Evolutionary conservation across 2,797 vertebrate genomes (phyloP), one percentile per base, ranked within the genome.

Genomic region (Parotocinclus haroldoi): DNA sequence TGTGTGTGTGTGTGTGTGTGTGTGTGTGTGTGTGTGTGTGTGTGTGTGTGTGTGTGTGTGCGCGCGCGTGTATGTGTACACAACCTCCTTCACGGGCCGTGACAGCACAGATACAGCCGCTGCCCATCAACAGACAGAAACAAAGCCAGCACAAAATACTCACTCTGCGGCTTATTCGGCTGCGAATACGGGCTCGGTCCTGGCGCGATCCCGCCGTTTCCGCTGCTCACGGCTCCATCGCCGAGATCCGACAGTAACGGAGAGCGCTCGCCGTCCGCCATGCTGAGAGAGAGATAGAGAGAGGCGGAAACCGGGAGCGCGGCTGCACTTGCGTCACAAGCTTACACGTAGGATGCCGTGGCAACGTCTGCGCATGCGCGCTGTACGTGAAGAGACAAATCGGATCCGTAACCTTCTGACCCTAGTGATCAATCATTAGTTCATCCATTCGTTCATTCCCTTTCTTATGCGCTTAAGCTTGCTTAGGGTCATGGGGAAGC

Each of bases 191-290:
- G 87, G 74, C 87, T 88, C 4, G 86, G 85, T 8, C 90, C 85
- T 13, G 93, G 92, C 66, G 89, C 88, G 81, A 92, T 76, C 62
- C 84, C 82, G 71, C 87, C 85, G 76, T 91, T 83, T 65, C 90
- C 90, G 75, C 91, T 89, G 73, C 90, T 86, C 1, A 89, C 83
- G 50, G 84, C 90, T 58, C 91, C 91, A 72, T 94, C 93, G 63
- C 92, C 89, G 56, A 92, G 81, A 65, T 95, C 94, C 12, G 92
- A 92, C 44, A 96, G 89, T 66, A 96, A 80, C 76, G 94, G 94
- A 72, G 94, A 96, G 78, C 94, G 92, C 88, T 96, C 94, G 71
- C 94, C 94, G 83, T 96, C 94, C 83, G 93, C 93, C 91, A 94
- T 94, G 81, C 81, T 88, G 85, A 87, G 66, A 87, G 68, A 87